Evolutionary conservation across 2,113 vertebrate species (phyloP).

Genomic region (Otus sunia): DNA sequence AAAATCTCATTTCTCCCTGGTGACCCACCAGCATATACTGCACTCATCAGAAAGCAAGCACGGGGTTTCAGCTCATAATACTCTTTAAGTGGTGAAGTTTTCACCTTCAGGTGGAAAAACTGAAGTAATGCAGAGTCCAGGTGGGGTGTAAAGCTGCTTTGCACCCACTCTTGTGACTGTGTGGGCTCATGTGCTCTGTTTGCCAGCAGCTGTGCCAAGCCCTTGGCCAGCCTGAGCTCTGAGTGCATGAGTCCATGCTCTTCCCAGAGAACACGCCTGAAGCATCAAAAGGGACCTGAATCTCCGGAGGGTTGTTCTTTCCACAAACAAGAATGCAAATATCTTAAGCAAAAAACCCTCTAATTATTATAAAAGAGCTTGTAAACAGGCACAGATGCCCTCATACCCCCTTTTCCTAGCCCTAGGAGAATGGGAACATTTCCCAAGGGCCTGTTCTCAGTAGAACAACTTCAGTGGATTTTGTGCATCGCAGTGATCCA

Average conservation of each 20-base stretch:
- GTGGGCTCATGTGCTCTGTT: neutral
- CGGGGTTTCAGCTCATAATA: neutral
- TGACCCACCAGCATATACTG: neutral
- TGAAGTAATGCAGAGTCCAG: neutral
- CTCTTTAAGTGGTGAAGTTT: neutral
- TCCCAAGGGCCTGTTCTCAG: neutral
- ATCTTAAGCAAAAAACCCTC: neutral
- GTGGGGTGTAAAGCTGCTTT: neutral
- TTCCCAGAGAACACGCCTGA: neutral
- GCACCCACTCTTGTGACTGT: neutral
- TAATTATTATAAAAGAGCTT: neutral
- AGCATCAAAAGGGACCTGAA: neutral
- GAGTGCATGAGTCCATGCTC: accelerated
- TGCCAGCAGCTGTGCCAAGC: neutral
- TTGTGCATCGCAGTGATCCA: neutral
- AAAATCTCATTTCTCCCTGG: neutral
- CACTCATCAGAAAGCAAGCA: neutral
- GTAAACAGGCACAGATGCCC: neutral
- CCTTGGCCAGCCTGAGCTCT: neutral
- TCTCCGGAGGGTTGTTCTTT: neutral
- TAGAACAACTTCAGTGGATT: neutral
- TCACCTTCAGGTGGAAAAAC: neutral
- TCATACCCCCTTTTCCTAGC: neutral
- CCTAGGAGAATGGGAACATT: neutral
- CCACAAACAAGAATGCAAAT: neutral